Evolutionary conservation across 2,797 vertebrate genomes (phyloP).

Genomic region (Chrosomus eos): DNA sequence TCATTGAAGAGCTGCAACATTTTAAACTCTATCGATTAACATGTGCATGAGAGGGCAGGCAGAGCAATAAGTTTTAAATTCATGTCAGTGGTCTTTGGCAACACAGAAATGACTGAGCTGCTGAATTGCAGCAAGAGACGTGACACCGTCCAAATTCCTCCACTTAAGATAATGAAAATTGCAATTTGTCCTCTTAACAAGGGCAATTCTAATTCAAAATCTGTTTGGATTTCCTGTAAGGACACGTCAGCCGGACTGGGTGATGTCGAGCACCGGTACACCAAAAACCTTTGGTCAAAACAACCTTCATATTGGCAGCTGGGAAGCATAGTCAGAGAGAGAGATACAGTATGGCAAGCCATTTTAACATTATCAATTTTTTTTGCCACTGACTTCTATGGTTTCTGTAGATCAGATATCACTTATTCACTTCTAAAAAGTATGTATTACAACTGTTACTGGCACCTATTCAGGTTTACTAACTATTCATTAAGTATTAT

Average conservation of each 20-base stretch:
- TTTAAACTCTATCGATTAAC: conserved; percentile 29
- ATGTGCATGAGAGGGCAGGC: conserved; percentile 18
- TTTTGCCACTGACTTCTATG: neutral
- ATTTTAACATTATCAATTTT: neutral
- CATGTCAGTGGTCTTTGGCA: conserved; percentile 27
- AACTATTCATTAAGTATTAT: neutral
- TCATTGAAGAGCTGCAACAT: conserved; percentile 30
- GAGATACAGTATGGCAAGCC: neutral
- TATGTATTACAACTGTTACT: neutral
- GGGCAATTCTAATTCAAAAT: conserved; percentile 33
- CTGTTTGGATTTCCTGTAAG: conserved; percentile 51
- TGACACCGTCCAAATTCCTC: conserved; percentile 39
- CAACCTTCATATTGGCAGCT: conserved; percentile 17
- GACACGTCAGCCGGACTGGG: conserved; percentile 4
- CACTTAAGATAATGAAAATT: conserved; percentile 58
- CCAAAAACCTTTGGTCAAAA: conserved; percentile 30
- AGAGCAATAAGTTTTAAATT: conserved; percentile 34
- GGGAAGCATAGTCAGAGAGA: neutral
- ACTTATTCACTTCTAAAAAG: neutral
- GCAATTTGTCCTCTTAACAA: conserved; percentile 17
- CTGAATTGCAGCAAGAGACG: conserved; percentile 16
- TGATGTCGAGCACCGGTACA: neutral
- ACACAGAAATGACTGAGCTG: conserved; percentile 19
- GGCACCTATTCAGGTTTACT: neutral
- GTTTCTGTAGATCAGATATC: neutral